A percentile compares a stretch with the other conserved stretches of the same genome.
phyloP scores from a whole-genome alignment of 35 echinoderm and acorn worm species.

The Holothuria glaberrima region DNA sequence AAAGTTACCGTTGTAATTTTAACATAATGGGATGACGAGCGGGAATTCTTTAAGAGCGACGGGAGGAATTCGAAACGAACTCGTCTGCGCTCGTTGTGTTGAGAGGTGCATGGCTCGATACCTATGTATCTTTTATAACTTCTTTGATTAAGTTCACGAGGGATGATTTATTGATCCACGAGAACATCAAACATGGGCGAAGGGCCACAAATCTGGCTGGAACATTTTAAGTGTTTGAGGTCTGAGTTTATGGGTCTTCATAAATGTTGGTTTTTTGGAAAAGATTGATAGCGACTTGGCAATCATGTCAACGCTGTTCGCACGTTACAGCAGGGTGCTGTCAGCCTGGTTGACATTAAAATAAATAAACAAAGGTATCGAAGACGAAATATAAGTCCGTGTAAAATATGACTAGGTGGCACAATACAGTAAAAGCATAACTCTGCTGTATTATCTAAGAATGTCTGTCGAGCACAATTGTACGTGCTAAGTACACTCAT shows the following conservation, averaged over 20 bases:
- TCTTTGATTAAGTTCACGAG: not conserved
- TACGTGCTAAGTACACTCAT: not conserved
- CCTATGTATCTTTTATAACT: too few relatives aligned
- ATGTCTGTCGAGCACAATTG: not conserved
- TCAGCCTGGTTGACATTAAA: conserved; percentile 37
- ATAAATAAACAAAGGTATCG: conserved; percentile 16
- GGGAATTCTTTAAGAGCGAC: too few relatives aligned
- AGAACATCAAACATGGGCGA: conserved; percentile 51
- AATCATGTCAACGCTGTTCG: not conserved
- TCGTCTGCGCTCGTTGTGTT: too few relatives aligned
- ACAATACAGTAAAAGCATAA: not conserved
- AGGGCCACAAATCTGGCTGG: conserved; percentile 17
- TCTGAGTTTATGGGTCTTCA: conserved; percentile 25
- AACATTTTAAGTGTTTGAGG: conserved; percentile 54
- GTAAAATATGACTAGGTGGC: not conserved
- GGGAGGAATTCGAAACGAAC: too few relatives aligned
- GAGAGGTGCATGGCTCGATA: too few relatives aligned
- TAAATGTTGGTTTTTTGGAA: conserved; percentile 61
- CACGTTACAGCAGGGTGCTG: conserved; percentile 20
- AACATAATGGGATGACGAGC: too few relatives aligned
- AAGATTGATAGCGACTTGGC: not conserved
- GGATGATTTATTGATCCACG: conserved; percentile 7
- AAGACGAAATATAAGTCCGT: not conserved
- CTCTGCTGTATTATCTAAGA: not conserved
- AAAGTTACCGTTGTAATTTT: too few relatives aligned